A percentile compares a stretch with the other conserved stretches of the same genome.
phyloP scores from a whole-genome alignment of 2,797 vertebrate species.

The Yasuhikotakia modesta region DNA sequence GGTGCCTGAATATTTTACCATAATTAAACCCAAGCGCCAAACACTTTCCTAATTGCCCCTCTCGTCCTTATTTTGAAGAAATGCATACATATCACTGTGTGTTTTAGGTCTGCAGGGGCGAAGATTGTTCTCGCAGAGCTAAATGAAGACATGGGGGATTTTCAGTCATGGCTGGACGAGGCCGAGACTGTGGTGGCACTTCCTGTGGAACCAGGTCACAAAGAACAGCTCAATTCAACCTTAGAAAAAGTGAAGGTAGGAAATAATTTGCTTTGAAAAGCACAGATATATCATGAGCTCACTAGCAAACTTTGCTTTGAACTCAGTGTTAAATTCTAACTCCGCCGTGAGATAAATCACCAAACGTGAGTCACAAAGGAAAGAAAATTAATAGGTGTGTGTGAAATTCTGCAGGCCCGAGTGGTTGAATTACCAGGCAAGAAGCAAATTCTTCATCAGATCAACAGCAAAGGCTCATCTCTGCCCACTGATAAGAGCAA shows the following conservation, averaged over 20 bases:
- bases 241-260: constrained; percentile 90
- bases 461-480: constrained; percentile 82
- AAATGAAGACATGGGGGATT: constrained; percentile 84
- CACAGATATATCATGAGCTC: not conserved
- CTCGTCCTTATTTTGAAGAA: constrained; percentile 36
- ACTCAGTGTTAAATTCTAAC: not conserved
- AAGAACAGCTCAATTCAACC: constrained; percentile 83
- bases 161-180: constrained; percentile 88
- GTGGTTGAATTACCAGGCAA: constrained; percentile 82
- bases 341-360: constrained; percentile 4
- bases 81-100: constrained; percentile 31
- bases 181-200: constrained; percentile 72
- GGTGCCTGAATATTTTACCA: constrained; percentile 29
- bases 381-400: constrained; percentile 38
- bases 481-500: constrained; percentile 84
- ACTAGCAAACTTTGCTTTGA: not conserved
- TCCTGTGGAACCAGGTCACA: constrained; percentile 82
- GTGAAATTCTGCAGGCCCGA: constrained; percentile 73
- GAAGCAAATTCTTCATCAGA: constrained; percentile 81
- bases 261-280: not conserved
- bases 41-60: constrained; percentile 25
- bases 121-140: constrained; percentile 79
- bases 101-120: constrained; percentile 82
- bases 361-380: constrained; percentile 22
- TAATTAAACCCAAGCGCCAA: constrained; percentile 28